A percentile compares a stretch with the other conserved stretches of the same genome.
These are phyloP conservation scores for Creontiades dilutus DNA, from an alignment of 2,888 invertebrate species.

Conservation along the genomic window DNA sequence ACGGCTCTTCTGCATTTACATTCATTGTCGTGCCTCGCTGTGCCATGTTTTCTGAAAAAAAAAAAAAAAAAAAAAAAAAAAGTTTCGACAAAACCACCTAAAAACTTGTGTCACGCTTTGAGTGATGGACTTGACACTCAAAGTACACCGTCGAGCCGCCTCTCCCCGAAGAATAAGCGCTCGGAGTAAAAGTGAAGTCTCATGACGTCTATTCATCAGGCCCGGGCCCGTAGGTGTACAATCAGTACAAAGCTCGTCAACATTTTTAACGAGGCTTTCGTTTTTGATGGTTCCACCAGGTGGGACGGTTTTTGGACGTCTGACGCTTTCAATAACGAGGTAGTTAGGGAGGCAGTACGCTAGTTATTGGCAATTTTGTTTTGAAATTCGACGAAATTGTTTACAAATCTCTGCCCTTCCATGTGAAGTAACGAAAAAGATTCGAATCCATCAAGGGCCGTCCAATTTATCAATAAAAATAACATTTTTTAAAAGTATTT, in stretches of 20 bases:
- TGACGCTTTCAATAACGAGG: too few species aligned
- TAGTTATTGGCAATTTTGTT: too few species aligned
- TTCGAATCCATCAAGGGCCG: too few species aligned
- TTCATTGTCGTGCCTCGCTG: slow-evolving; percentile 23
- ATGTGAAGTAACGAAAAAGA: too few species aligned
- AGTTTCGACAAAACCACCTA: neutral
- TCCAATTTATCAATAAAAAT: too few species aligned
- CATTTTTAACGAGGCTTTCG: slow-evolving; percentile 26
- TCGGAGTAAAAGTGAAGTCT: slow-evolving; percentile 20
- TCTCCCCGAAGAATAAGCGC: neutral
- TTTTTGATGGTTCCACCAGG: neutral
- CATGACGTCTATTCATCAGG: slow-evolving; percentile 13
- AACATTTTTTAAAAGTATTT: too few species aligned
- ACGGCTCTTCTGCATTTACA: slow-evolving; percentile 16
- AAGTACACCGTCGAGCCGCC: neutral
- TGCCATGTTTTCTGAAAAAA: neutral
- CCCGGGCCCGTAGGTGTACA: neutral
- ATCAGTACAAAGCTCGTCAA: slow-evolving; percentile 34
- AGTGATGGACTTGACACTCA: neutral
- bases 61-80: too few species aligned
- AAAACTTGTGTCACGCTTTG: neutral
- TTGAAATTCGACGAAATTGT: too few species aligned
- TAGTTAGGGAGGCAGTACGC: too few species aligned
- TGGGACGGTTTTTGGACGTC: too few species aligned
- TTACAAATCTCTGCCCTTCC: too few species aligned